phyloP scores from a whole-genome alignment of 2,888 invertebrate species.

The Drymonia ruficornis region DNA sequence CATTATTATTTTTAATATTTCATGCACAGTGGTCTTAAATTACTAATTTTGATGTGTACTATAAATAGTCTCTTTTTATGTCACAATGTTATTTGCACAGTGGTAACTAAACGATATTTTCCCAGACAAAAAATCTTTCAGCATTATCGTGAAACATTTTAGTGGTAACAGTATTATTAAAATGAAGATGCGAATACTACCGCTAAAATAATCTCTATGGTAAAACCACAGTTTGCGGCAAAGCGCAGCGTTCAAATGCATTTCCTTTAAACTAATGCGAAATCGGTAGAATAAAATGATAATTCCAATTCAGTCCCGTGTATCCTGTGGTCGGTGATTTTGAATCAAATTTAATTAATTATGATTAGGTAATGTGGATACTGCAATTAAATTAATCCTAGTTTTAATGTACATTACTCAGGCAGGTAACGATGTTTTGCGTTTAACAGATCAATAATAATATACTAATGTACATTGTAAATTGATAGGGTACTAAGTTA shows the following conservation, averaged over 20 bases:
- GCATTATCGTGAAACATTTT: constrained; percentile 34
- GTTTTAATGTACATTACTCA: too few species aligned
- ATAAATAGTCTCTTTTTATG: too few species aligned
- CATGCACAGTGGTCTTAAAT: too few species aligned
- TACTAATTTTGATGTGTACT: too few species aligned
- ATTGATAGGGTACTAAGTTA: too few species aligned
- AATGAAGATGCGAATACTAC: constrained; percentile 42
- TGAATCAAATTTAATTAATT: constrained; percentile 5
- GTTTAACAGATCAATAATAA: constrained; percentile 13
- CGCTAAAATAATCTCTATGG: constrained; percentile 38
- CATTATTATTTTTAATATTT: too few species aligned
- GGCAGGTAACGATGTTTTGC: background rate
- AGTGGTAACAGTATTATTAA: constrained; percentile 53
- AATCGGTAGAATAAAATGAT: constrained; percentile 39
- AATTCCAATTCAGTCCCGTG: constrained; percentile 23
- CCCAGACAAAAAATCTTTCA: too few species aligned
- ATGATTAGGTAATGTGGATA: background rate
- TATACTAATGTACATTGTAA: too few species aligned
- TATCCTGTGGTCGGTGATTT: constrained; percentile 15
- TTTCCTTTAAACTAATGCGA: constrained; percentile 63
- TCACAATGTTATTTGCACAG: too few species aligned
- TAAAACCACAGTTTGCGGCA: constrained; percentile 58
- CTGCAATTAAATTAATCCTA: too few species aligned
- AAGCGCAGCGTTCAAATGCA: constrained; percentile 47
- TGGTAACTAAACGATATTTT: too few species aligned